A percentile compares a stretch with the other conserved stretches of the same genome.
Conservation (phyloP, 2,797 vertebrate species). For the Halcyon smyrnensis region DNA sequence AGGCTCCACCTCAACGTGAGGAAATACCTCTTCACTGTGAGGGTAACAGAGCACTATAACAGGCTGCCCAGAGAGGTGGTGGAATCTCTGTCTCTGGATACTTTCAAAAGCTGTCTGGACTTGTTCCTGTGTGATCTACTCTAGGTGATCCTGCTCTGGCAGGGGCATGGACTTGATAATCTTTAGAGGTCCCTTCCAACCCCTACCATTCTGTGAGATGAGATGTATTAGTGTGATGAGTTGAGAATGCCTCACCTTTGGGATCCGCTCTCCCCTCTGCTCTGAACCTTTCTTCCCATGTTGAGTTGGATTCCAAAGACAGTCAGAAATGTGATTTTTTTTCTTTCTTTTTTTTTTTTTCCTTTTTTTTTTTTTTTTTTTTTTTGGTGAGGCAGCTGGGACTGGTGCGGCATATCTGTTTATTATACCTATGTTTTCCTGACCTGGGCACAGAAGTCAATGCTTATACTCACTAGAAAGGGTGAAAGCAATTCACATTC, state of each 20-base stretch:
- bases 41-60: no score
- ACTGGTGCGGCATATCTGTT: not conserved
- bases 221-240: not conserved
- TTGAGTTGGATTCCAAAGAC: not conserved
- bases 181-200: no score
- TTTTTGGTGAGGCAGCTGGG: not conserved
- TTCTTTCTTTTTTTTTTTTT: not conserved
- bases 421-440: not conserved
- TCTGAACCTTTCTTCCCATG: not conserved
- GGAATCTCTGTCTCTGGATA: no score
- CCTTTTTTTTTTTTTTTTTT: no score
- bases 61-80: no score
- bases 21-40: no score
- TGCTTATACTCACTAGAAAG: not conserved
- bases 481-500: not conserved
- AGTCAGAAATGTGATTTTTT: not conserved
- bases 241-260: not conserved
- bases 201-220: not conserved
- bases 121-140: no score
- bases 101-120: no score
- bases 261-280: not conserved
- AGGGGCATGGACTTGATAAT: no score
- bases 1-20: no score
- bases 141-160: no score
- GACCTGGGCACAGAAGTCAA: not conserved